These are phyloP conservation scores for Zapus hudsonius DNA, from an alignment of 2,113 vertebrate genomes.

Conservation along the genomic window DNA sequence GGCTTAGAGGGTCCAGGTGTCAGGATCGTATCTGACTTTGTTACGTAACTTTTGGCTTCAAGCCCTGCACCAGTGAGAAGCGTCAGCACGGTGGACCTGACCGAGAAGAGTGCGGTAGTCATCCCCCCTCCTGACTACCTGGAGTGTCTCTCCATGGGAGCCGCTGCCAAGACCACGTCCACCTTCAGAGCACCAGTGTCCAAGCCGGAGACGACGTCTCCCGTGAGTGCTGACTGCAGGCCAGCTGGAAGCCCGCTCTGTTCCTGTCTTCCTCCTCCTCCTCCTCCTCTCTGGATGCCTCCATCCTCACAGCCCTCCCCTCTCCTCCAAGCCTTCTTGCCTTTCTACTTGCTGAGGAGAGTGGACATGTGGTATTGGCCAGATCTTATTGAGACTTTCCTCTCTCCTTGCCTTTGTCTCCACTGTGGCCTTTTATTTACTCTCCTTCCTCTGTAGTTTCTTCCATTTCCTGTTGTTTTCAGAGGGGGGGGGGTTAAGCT, in stretches of 20 bases:
- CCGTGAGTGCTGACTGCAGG: slow-evolving; percentile 77
- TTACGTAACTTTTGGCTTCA: slow-evolving; percentile 42
- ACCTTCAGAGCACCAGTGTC: background rate
- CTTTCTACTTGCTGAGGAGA: background rate
- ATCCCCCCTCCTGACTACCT: slow-evolving; percentile 95
- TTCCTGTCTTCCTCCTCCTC: background rate
- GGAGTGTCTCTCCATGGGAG: slow-evolving; percentile 74
- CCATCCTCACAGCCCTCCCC: background rate
- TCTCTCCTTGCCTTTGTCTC: background rate
- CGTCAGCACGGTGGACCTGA: slow-evolving; percentile 88
- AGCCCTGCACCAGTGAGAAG: slow-evolving; percentile 87
- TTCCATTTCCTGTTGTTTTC: background rate
- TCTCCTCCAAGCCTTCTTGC: background rate
- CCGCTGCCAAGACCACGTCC: slow-evolving; percentile 46
- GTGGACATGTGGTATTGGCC: background rate
- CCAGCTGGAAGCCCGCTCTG: no score
- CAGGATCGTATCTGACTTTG: background rate
- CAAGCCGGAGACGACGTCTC: slow-evolving; percentile 57
- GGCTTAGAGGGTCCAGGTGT: fast-evolving
- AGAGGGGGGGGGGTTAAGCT: background rate
- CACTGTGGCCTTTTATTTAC: background rate
- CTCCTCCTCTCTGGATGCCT: background rate
- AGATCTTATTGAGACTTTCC: background rate
- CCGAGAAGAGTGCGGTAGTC: slow-evolving; percentile 87
- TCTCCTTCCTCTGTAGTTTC: background rate